phyloP scores from a whole-genome alignment of 2,888 invertebrate genomes.

The Drosophila rellima region DNA sequence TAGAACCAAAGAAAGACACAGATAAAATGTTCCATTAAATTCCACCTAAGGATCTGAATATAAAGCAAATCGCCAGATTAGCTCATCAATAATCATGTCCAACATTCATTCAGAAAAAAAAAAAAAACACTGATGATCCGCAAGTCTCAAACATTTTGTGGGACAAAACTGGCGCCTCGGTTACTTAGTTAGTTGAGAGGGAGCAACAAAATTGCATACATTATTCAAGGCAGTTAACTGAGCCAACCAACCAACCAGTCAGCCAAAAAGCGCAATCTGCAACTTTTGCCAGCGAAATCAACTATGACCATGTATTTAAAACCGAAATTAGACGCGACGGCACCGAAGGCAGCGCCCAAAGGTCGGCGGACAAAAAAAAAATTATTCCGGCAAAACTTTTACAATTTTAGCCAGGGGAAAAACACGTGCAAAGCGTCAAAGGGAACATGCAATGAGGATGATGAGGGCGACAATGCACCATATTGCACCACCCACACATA shows the following conservation, averaged over 20 bases:
- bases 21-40: background rate
- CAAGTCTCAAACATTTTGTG: background rate
- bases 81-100: conserved; percentile 15
- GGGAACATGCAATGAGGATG: conserved; percentile 55
- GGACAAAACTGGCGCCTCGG: conserved; percentile 17
- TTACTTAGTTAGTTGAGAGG: conserved; percentile 13
- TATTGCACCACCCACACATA: conserved; percentile 3
- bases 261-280: conserved; percentile 58
- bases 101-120: conserved; percentile 6
- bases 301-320: conserved; percentile 73
- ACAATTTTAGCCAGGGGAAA: conserved; percentile 75
- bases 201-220: conserved; percentile 46
- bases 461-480: conserved; percentile 35
- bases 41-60: background rate
- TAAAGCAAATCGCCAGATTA: background rate
- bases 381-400: conserved; percentile 69
- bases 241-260: conserved; percentile 13
- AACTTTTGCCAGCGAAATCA: conserved; percentile 69
- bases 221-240: conserved; percentile 61
- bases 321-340: conserved; percentile 75
- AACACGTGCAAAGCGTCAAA: conserved; percentile 79
- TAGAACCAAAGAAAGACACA: no score
- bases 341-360: conserved; percentile 64
- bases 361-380: conserved; percentile 44
- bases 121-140: conserved; percentile 1